Evolutionary conservation across 2,888 invertebrate genomes (phyloP), one percentile per base, ranked within the genome.

Genomic region (Mythimna loreyi): DNA sequence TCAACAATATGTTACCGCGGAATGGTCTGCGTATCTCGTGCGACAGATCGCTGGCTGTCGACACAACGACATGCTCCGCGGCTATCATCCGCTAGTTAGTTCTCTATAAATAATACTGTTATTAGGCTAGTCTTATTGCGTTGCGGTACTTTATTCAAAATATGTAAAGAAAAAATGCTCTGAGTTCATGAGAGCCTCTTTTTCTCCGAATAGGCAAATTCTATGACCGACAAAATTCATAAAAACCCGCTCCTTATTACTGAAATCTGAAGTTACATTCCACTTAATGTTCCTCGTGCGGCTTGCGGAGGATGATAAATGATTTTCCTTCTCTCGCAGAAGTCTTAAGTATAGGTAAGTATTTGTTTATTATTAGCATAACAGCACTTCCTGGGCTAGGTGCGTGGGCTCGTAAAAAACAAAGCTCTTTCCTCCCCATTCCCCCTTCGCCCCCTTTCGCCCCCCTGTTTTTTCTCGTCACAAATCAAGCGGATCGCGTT

Each of bases 401-500:
- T 77, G 65, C 62, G 71, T 67, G 67, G 53, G 71, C 70, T 86
- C 82, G 75, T 83, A 88, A 88, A 85, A 86, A 86, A 85, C 84
- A 87, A 86, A 83, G 80, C 59, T 64, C 55, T 64, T 63, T 40
- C 53, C 52, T 50, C 56, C 66, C 57, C 66, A n/a, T 21, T 9
- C 43, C 25, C 56, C 49, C 50, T 47, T 47, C 56, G 21, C 56
- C 60, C 56, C 50, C 67, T 40, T 19, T 50, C 28, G 0, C 53
- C 71, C 43, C 58, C 61, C 58, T 74, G 73, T 82, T 85, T 84
- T 71, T 85, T 89, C 82, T 83, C 74, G 76, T 79, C 86, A 82
- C 88, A 87, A 88, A 89, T 90, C 90, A 88, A 87, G 87, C 86
- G 85, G 83, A 87, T 85, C 88, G 85, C 86, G 85, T 83, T 89